These are phyloP conservation scores for Thinocorus orbignyianus DNA, from an alignment of 2,113 vertebrate genomes.

Conservation along the genomic window DNA sequence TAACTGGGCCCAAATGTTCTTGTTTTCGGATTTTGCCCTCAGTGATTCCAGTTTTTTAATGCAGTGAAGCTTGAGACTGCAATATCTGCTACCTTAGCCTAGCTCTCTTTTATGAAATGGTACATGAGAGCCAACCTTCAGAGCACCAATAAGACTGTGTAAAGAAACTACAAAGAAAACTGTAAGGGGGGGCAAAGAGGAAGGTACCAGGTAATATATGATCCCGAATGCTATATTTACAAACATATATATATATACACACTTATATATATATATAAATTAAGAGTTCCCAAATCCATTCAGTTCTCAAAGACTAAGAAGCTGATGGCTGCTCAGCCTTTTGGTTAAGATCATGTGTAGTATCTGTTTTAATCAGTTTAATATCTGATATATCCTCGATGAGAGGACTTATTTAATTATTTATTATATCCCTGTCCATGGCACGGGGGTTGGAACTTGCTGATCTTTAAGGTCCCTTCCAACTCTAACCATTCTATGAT, in stretches of 20 bases:
- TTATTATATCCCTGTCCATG: too few relatives aligned
- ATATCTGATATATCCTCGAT: too few relatives aligned
- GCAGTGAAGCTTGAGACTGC: neutral
- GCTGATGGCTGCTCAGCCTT: neutral
- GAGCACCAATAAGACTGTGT: neutral
- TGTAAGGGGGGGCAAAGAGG: neutral
- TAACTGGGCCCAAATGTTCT: neutral
- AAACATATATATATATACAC: neutral
- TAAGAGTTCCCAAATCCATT: neutral
- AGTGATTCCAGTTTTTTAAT: neutral
- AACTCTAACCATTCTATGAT: too few relatives aligned
- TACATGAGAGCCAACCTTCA: neutral
- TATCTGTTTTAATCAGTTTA: too few relatives aligned
- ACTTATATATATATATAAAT: neutral
- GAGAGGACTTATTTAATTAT: too few relatives aligned
- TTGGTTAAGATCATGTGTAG: too few relatives aligned
- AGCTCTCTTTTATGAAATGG: neutral
- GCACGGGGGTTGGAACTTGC: too few relatives aligned
- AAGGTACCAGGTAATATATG: neutral
- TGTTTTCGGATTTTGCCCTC: neutral
- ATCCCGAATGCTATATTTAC: neutral
- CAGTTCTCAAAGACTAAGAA: neutral
- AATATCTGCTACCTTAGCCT: neutral
- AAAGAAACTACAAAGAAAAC: slow-evolving; percentile 10
- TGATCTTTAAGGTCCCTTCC: too few relatives aligned